These are phyloP conservation scores for Dicranocentrus wangi DNA, from an alignment of 2,888 invertebrate genomes.

Conservation along the genomic window DNA sequence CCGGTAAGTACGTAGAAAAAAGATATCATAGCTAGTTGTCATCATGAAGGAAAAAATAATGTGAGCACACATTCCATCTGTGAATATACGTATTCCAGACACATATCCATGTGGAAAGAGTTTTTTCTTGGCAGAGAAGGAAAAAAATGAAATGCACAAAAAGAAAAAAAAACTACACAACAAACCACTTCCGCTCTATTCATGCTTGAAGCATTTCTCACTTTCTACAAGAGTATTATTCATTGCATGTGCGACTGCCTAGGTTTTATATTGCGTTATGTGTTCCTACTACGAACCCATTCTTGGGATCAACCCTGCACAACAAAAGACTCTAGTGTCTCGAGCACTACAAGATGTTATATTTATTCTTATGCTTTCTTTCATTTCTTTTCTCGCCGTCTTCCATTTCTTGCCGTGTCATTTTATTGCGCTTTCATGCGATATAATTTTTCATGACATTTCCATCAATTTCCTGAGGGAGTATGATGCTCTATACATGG, in stretches of 20 bases:
- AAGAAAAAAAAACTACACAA: conserved; percentile 37
- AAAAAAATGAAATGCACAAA: conserved; percentile 28
- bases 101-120: background rate
- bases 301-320: background rate
- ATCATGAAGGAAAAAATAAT: background rate
- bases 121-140: conserved; percentile 14
- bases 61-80: conserved; percentile 5
- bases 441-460: conserved; percentile 72
- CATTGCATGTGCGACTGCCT: conserved; percentile 15
- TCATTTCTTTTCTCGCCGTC: conserved; percentile 33
- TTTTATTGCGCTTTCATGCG: conserved; percentile 70
- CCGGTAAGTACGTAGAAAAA: conserved; percentile 68
- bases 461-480: conserved; percentile 72
- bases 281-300: conserved; percentile 35
- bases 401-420: conserved; percentile 63
- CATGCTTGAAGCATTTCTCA: conserved; percentile 44
- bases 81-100: background rate
- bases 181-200: conserved; percentile 58
- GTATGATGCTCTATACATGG: conserved; percentile 48
- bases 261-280: conserved; percentile 3
- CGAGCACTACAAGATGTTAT: conserved; percentile 33
- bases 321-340: conserved; percentile 4
- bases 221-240: conserved; percentile 40
- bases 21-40: conserved; percentile 28
- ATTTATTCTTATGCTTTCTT: conserved; percentile 42